Evolutionary conservation across 2,113 vertebrate species (phyloP).

Genomic region (Corythoichthys intestinalis): DNA sequence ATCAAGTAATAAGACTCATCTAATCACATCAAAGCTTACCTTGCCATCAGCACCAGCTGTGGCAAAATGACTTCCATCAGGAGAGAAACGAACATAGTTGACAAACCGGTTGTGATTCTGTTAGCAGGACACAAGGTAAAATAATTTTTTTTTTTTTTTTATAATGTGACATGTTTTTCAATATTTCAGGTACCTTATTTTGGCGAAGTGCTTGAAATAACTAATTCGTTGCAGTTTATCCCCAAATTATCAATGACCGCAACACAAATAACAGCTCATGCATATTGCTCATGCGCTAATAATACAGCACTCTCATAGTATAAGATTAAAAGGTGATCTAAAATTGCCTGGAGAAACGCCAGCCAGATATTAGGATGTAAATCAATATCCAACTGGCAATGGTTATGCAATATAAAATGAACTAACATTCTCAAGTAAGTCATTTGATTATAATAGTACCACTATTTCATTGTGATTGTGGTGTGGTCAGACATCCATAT

Average conservation of each 20-base stretch:
- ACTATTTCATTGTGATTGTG: background rate
- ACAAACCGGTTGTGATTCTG: slow-evolving; percentile 91
- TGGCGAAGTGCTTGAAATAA: background rate
- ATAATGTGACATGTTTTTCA: background rate
- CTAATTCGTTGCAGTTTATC: background rate
- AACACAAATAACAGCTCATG: background rate
- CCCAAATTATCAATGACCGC: background rate
- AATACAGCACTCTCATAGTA: background rate
- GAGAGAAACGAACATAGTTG: slow-evolving; percentile 92
- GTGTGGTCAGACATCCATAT: background rate
- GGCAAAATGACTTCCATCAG: slow-evolving; percentile 82
- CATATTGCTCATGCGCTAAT: no score
- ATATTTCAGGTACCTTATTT: background rate
- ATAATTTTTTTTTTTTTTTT: background rate
- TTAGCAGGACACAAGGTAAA: background rate
- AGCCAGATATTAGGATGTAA: no score
- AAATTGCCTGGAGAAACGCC: no score
- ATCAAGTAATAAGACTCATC: background rate
- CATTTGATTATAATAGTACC: no score
- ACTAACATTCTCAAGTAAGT: no score
- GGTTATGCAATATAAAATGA: no score
- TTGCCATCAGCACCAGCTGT: slow-evolving; percentile 88
- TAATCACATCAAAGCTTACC: slow-evolving; percentile 63
- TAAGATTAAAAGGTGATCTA: background rate
- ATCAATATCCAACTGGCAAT: no score